These are phyloP conservation scores for Myxocyprinus asiaticus DNA, from an alignment of 2,113 vertebrate species.

Conservation along the genomic window DNA sequence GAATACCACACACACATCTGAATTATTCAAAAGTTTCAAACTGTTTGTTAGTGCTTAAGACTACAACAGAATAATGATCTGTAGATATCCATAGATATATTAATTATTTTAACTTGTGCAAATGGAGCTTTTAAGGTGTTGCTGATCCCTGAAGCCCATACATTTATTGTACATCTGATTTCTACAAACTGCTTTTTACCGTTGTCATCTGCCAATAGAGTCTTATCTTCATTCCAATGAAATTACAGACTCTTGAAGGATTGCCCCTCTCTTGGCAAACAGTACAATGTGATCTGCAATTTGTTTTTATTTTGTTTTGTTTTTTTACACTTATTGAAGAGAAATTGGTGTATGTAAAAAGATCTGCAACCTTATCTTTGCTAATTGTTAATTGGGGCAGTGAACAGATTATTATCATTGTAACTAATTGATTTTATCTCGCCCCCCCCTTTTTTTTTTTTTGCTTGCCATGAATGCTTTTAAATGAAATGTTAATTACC, in stretches of 20 bases:
- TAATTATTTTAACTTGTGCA: no score
- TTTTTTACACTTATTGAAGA: no score
- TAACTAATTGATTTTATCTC: not conserved
- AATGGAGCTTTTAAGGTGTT: no score
- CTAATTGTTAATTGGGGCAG: not conserved
- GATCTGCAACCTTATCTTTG: constrained; percentile 40
- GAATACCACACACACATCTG: no score
- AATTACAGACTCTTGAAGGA: constrained; percentile 4
- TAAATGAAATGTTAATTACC: constrained; percentile 13
- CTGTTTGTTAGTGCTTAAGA: not conserved
- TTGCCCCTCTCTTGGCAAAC: not conserved
- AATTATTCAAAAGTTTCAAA: not conserved
- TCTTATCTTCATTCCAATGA: constrained; percentile 62
- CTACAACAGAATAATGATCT: not conserved
- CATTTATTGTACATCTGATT: no score
- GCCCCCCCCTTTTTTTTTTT: no score
- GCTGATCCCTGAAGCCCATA: no score
- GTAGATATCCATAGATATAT: no score
- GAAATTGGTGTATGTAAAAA: constrained; percentile 6
- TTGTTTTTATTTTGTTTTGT: no score
- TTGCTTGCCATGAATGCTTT: not conserved
- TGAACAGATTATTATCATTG: not conserved
- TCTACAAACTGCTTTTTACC: no score
- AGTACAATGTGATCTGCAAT: no score
- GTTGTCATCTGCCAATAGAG: constrained; percentile 49